Percentiles rank a stretch among this genome's conserved stretches.
Evolutionary conservation across 2,888 invertebrate genomes (phyloP).

Genomic region (Hyles lineata): DNA sequence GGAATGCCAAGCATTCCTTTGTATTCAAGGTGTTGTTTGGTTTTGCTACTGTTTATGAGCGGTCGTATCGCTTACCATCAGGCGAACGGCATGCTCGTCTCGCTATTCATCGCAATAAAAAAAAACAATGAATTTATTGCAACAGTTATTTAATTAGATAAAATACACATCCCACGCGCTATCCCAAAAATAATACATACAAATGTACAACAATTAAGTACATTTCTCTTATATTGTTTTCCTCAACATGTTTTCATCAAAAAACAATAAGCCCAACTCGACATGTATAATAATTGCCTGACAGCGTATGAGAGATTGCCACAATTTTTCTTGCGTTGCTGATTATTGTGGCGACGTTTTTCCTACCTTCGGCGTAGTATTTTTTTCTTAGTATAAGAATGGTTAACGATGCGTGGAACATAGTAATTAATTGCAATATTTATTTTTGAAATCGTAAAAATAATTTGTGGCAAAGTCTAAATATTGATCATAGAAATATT

Average conservation of each 20-base stretch:
- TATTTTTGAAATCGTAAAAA: not conserved
- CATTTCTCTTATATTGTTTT: not conserved
- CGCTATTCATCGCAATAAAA: too few species aligned
- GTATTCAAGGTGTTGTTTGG: too few species aligned
- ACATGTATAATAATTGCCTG: constrained; percentile 23
- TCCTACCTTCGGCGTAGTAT: constrained; percentile 1
- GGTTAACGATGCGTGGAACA: not conserved
- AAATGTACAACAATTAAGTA: not conserved
- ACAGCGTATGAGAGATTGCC: constrained; percentile 21
- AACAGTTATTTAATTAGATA: too few species aligned
- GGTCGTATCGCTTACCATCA: too few species aligned
- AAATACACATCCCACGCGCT: too few species aligned
- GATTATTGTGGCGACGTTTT: not conserved
- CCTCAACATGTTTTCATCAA: constrained; percentile 13
- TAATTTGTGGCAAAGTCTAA: not conserved
- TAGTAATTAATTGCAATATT: not conserved
- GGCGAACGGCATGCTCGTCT: too few species aligned
- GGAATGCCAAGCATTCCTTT: too few species aligned
- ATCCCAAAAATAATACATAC: not conserved
- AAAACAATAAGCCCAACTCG: constrained; percentile 11
- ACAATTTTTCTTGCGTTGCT: constrained; percentile 5
- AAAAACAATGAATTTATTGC: too few species aligned
- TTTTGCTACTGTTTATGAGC: too few species aligned
- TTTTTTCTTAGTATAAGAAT: not conserved
- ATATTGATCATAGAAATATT: not conserved